Base-by-base conservation (phyloP, 2,888 invertebrate genomes). In the Blera fallax region DNA sequence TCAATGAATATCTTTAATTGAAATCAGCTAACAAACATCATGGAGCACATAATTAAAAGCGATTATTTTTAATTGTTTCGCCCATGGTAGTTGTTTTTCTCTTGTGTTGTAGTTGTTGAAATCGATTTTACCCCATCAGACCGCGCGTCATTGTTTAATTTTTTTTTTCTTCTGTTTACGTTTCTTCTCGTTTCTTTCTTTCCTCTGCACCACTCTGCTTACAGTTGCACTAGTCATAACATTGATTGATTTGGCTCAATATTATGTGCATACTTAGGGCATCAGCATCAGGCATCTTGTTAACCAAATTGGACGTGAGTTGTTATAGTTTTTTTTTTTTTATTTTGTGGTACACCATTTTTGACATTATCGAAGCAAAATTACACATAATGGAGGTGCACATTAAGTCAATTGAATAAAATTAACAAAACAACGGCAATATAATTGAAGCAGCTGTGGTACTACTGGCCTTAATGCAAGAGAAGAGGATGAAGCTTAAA, bases 61-160 rank as follows among this genome's bases (percentile, higher is more conserved):
- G 77, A 85, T 81, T 85, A 85, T 67, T 81, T 81, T 81, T 85
- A 85, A 85, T 85, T 81, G 65, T 76, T 72, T 74, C 60, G 48
- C 81, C 54, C 52, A 62, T 81, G 74, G 69, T 27, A 45, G 37
- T 54, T 32, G 32, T 34, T 52, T 16, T 32, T 18, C 45, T 29
- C 32, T 65, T 50, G 10, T 16, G 32, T 34, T 43, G 6, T 54
- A 29, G 54, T 50, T 64, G 54, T 45, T 62, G 56, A 72, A 72
- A 58, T 69, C 50, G 64, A 79, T 74, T 70, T 64, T 32, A 54
- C 16, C 73, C 45, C 16, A 34, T 43, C 34, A 24, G 24, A 48
- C 21, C 3, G 56, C 16, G 40, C 40, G 48, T 16, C 74, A 70
- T 62, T 48, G 45, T 70, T n/a, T 45, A 10, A 8, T 11, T 48